Conservation (phyloP, 2,113 vertebrate species). For the Prunella fulvescens region DNA sequence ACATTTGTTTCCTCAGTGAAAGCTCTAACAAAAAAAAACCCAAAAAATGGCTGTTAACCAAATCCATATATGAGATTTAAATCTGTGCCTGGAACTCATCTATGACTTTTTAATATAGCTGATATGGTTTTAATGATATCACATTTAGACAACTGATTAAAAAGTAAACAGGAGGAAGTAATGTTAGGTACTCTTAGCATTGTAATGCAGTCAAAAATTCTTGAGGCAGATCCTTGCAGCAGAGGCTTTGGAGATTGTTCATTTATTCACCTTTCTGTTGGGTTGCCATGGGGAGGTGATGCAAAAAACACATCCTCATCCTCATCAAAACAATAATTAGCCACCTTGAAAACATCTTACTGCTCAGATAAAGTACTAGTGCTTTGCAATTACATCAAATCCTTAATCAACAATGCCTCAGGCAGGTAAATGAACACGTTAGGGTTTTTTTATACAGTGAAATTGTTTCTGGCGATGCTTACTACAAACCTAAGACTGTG, state of each 20-base stretch:
- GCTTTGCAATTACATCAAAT: background rate
- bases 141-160: background rate
- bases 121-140: background rate
- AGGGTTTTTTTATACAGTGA: background rate
- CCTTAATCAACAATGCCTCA: background rate
- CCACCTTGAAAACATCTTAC: background rate
- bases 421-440: fast-evolving
- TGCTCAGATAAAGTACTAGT: background rate
- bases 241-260: background rate
- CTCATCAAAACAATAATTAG: background rate
- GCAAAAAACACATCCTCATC: background rate
- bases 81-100: background rate
- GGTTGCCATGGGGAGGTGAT: background rate
- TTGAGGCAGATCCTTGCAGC: background rate
- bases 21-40: background rate
- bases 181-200: background rate
- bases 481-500: background rate
- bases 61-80: background rate
- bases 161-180: background rate
- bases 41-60: background rate
- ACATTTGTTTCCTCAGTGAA: background rate
- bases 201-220: background rate
- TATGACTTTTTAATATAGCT: background rate
- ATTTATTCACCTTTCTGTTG: background rate
- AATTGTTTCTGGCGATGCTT: background rate